Base-by-base conservation (phyloP, 2,113 vertebrate genomes). In the Etheostoma cragini region DNA sequence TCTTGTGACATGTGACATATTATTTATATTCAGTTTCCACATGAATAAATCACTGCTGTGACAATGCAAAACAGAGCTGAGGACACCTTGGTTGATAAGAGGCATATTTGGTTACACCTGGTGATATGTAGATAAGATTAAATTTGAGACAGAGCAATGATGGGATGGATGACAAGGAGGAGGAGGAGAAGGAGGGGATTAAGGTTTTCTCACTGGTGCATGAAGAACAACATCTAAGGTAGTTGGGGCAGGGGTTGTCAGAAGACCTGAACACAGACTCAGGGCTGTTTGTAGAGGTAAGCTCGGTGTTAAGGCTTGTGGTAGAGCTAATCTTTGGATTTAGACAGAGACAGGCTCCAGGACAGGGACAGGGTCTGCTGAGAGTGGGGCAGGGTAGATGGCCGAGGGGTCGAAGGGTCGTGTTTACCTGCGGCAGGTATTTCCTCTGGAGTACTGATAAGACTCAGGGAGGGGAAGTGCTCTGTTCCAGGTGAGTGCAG, bases 381-480 rank as follows among this genome's bases (percentile, higher is more conserved):
- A 85, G 82, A 86, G 87, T 5, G 65, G 71, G 83, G 57, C 86
- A 88, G 88, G 90, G 90, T 71, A 85, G 93, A 94, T 88, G 91
- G 92, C 90, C 81, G 38, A 75, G 90, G 78, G 95, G 95, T 95
- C 91, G 81, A 62, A 64, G 91, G 94, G 95, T 95, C 90, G 66
- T 95, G 94, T 95, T 95, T 95, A 95, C 94, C 94, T 95, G 94
- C 64, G 79, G 88, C 94, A 95, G 95, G 94, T 95, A 95, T 95
- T 95, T 95, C 95, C 95, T 95, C 93, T 91, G 82, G 89, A n/a
- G 90, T 88, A 84, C 95, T 93, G 95, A 96, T 96, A 96, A 96
- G 95, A 83, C 87, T 72, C 50, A 30, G 84, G 84, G 92, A 95
- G 87, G 93, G 94, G 95, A 96, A 96, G 94, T 95, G 88, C 92